Percentiles rank a stretch among this genome's conserved stretches.
phyloP scores from a whole-genome alignment of 2,797 vertebrate genomes.

The Sandelia bainsii region DNA sequence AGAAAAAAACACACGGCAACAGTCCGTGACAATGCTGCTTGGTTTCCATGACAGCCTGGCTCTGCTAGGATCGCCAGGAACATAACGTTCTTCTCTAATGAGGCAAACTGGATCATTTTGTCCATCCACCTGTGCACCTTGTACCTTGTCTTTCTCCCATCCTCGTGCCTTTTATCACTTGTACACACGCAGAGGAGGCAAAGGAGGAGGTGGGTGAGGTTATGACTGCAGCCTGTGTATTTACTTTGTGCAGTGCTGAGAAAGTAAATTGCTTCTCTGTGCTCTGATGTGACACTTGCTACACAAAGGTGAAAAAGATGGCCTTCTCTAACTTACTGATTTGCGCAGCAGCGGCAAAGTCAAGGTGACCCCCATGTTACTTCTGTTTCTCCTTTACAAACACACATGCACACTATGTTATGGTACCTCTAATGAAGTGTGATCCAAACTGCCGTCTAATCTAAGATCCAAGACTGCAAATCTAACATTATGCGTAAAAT shows the following conservation, averaged over 20 bases:
- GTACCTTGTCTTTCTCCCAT: slow-evolving; percentile 29
- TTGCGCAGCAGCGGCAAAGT: slow-evolving; percentile 55
- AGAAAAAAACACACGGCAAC: slow-evolving; percentile 59
- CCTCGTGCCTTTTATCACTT: slow-evolving; percentile 43
- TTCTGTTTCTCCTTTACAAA: slow-evolving; percentile 32
- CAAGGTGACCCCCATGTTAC: slow-evolving; percentile 67
- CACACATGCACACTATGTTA: neutral
- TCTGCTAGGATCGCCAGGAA: slow-evolving; percentile 63
- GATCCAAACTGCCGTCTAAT: slow-evolving; percentile 17
- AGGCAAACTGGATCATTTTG: slow-evolving; percentile 80
- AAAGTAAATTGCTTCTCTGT: slow-evolving; percentile 72
- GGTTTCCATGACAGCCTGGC: slow-evolving; percentile 81
- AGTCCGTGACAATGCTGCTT: slow-evolving; percentile 73
- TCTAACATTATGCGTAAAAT: slow-evolving; percentile 2
- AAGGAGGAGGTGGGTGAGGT: slow-evolving; percentile 4
- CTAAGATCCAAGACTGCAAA: neutral
- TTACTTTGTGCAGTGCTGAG: slow-evolving; percentile 71
- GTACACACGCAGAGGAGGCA: slow-evolving; percentile 19
- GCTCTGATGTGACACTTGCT: slow-evolving; percentile 66
- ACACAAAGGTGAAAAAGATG: slow-evolving; percentile 73
- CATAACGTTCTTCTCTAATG: slow-evolving; percentile 76
- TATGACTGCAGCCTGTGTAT: slow-evolving; percentile 62
- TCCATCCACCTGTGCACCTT: slow-evolving; percentile 74
- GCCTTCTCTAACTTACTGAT: slow-evolving; percentile 64
- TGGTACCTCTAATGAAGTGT: slow-evolving; percentile 20